A percentile compares a stretch with the other conserved stretches of the same genome.
Conservation (phyloP, 2,797 vertebrate species). For the Buphagus erythrorhynchus region DNA sequence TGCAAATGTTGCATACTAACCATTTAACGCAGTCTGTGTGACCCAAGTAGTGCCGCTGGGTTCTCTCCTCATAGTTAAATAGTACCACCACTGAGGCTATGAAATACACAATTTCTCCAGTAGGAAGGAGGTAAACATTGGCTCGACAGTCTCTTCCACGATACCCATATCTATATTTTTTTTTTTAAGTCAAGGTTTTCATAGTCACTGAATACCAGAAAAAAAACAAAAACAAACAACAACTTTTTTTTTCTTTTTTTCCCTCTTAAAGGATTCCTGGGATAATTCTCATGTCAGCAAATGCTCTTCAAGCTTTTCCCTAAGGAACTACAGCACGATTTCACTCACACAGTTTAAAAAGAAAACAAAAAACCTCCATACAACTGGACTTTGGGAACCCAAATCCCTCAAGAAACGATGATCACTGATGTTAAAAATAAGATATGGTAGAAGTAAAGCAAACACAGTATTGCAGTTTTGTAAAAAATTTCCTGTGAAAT, state of each 20-base stretch:
- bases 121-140: slow-evolving; percentile 95
- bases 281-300: neutral
- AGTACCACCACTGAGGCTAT: slow-evolving; percentile 94
- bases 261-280: neutral
- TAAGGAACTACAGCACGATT: neutral
- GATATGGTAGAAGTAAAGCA: neutral
- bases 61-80: slow-evolving; percentile 94
- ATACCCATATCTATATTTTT: slow-evolving; percentile 88
- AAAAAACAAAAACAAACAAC: neutral
- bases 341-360: neutral
- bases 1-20: slow-evolving; percentile 76
- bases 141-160: slow-evolving; percentile 94
- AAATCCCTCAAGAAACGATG: neutral
- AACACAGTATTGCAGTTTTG: neutral
- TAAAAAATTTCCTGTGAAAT: neutral
- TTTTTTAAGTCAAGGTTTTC: slow-evolving; percentile 71
- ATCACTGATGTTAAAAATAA: neutral
- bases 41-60: slow-evolving; percentile 94
- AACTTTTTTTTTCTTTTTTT: neutral
- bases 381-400: neutral
- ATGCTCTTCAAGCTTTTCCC: neutral
- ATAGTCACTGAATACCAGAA: neutral
- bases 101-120: slow-evolving; percentile 96
- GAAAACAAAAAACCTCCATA: neutral
- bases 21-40: slow-evolving; percentile 98